A percentile compares a stretch with the other conserved stretches of the same genome.
These are phyloP conservation scores for Rhinoptilus africanus DNA, from an alignment of 2,113 vertebrate genomes.

Conservation along the genomic window DNA sequence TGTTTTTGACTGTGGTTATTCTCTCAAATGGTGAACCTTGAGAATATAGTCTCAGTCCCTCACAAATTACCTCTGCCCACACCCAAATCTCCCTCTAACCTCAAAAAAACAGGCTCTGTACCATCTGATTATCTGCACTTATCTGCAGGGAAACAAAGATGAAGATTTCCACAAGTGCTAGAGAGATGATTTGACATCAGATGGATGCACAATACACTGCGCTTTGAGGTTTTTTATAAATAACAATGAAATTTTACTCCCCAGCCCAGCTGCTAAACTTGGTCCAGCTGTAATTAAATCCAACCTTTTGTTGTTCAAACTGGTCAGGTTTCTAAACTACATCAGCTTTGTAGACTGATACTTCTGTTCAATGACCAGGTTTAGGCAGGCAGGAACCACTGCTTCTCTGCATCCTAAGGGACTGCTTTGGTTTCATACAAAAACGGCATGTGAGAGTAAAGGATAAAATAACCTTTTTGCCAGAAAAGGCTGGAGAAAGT, in stretches of 20 bases:
- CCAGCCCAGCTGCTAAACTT: neutral
- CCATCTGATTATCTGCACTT: neutral
- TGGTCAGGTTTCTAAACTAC: neutral
- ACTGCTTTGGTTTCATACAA: constrained; percentile 22
- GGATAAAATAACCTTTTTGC: constrained; percentile 5
- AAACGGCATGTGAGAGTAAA: neutral
- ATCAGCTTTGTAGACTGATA: neutral
- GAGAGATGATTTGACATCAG: neutral
- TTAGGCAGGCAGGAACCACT: neutral
- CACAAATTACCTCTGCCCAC: neutral
- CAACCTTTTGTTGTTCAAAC: neutral
- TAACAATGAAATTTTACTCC: neutral
- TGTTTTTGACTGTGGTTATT: neutral
- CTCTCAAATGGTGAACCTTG: neutral
- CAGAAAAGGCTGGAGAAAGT: neutral
- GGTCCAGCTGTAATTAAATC: neutral
- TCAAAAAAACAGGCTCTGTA: neutral
- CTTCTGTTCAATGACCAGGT: neutral
- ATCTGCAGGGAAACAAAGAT: neutral
- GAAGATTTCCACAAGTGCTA: neutral
- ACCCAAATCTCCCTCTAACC: neutral
- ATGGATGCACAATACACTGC: accelerated
- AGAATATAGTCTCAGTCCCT: neutral
- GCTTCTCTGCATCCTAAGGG: neutral
- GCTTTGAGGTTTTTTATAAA: neutral